Evolutionary conservation across 30 jellyfish, hydroid and myxozoan genomes (phyloP), one percentile per base, ranked within the genome.

Genomic region (Phacellophora camtschatica): DNA sequence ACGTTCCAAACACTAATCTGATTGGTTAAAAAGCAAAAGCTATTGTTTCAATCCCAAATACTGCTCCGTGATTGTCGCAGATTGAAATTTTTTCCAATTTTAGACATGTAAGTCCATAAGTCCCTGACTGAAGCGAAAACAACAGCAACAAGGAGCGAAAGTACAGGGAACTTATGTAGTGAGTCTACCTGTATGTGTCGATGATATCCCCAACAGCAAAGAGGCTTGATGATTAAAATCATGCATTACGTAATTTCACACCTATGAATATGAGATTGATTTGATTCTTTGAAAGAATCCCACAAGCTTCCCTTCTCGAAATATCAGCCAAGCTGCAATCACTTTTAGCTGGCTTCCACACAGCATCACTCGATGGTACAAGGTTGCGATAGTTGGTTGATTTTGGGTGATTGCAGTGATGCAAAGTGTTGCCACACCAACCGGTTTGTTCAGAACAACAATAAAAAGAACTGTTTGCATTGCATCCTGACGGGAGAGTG

Each of bases 381-480:
- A 67, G 77, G 28, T 50, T 27, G 0, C 74, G 50, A 54, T 32
- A 63, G 45, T 86, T 37, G 7, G 67, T 39, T 33, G 92, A 62
- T 16, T 28, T 36, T 34, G 64, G 71, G 28, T 73, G 79, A 0
- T 13, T 29, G 68, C 96, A 86, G 37, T 86, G 96, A 18, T 61
- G 50, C 10, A 35, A 2, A 2, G 91, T 76, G 75, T 55, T 86
- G 8, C 96, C 96, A 77, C 96, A 86, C 90, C 90, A 86, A 5
- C 91, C 87, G 3, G 79, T 74, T 10, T 63, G 65, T 68, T 86
- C 96, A 46, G 33, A 56, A 65, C 96, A 86, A 59, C 96, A 86
- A 27, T 23, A 28, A 30, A 51, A 33, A 25, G 50, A 54, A 13
- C 81, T 25, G 19, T 56, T 61, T 11, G 91, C 41, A 37, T 86